Percentiles rank a stretch among this genome's conserved stretches.
Evolutionary conservation across 2,797 vertebrate genomes (phyloP).

Genomic region (Clarias laeviceps): DNA sequence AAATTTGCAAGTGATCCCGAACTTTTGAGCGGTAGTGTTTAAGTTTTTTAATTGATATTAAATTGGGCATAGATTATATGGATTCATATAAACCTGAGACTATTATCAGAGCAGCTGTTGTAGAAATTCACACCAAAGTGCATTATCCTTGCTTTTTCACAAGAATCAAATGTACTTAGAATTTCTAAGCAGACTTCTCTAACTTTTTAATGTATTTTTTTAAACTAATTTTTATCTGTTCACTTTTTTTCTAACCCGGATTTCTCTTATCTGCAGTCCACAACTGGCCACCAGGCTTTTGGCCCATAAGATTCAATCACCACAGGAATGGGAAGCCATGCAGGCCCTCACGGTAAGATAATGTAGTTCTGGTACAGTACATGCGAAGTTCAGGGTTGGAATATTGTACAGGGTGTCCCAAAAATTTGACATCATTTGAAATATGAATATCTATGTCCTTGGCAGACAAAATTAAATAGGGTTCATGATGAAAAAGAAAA

Average conservation of each 20-base stretch:
- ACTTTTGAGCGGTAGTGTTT: too few relatives aligned
- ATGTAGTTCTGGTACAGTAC: background rate
- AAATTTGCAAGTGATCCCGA: too few relatives aligned
- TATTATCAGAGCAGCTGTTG: background rate
- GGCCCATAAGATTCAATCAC: constrained; percentile 98
- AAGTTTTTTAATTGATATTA: background rate
- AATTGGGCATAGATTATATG: too few relatives aligned
- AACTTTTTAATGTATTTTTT: background rate
- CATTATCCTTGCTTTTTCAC: background rate
- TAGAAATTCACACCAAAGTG: background rate
- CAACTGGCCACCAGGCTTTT: constrained; percentile 91
- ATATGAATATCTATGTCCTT: too few relatives aligned
- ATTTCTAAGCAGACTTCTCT: background rate
- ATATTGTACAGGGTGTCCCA: too few relatives aligned
- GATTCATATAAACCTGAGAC: background rate
- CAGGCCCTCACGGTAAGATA: constrained; percentile 90
- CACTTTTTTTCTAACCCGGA: background rate
- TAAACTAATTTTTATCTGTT: background rate
- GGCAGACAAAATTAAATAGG: too few relatives aligned
- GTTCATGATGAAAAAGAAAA: too few relatives aligned
- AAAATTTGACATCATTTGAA: too few relatives aligned
- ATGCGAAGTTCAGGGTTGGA: too few relatives aligned
- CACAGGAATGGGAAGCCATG: constrained; percentile 96
- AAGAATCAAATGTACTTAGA: background rate
- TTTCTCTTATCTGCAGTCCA: constrained; percentile 64